A percentile compares a stretch with the other conserved stretches of the same genome.
These are phyloP conservation scores for Octonoba sinensis DNA, from an alignment of 2,888 invertebrate species.

Conservation along the genomic window DNA sequence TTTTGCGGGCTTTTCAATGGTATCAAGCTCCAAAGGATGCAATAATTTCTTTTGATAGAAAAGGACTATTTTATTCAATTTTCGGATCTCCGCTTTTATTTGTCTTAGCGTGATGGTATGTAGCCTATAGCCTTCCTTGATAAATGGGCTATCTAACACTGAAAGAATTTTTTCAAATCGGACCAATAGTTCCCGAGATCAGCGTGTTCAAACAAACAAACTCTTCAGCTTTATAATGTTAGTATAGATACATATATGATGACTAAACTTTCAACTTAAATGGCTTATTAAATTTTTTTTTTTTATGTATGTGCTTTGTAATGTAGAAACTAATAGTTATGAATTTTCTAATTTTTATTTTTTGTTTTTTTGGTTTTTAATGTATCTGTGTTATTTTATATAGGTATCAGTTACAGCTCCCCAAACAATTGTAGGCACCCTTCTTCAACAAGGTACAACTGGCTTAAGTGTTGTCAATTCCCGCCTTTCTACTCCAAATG, in stretches of 20 bases:
- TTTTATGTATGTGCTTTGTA: background rate
- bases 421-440: constrained; percentile 53
- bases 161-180: too few relatives aligned
- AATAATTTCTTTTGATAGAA: too few relatives aligned
- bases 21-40: too few relatives aligned
- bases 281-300: background rate
- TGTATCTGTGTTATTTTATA: background rate
- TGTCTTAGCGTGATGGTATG: too few relatives aligned
- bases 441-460: constrained; percentile 44
- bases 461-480: constrained; percentile 33
- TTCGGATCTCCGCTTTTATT: too few relatives aligned
- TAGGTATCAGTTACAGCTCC: constrained; percentile 46
- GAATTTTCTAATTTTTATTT: background rate
- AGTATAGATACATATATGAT: background rate
- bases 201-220: too few relatives aligned
- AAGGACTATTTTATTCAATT: too few relatives aligned
- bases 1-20: too few relatives aligned
- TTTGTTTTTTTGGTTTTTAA: background rate
- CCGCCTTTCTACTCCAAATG: constrained; percentile 32
- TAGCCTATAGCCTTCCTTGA: too few relatives aligned
- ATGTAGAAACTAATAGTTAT: background rate
- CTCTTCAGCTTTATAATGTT: too few relatives aligned
- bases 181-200: too few relatives aligned
- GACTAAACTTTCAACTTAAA: background rate
- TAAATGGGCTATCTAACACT: too few relatives aligned